Base-by-base conservation (phyloP, 2,113 vertebrate species). In the Albula glossodonta region DNA sequence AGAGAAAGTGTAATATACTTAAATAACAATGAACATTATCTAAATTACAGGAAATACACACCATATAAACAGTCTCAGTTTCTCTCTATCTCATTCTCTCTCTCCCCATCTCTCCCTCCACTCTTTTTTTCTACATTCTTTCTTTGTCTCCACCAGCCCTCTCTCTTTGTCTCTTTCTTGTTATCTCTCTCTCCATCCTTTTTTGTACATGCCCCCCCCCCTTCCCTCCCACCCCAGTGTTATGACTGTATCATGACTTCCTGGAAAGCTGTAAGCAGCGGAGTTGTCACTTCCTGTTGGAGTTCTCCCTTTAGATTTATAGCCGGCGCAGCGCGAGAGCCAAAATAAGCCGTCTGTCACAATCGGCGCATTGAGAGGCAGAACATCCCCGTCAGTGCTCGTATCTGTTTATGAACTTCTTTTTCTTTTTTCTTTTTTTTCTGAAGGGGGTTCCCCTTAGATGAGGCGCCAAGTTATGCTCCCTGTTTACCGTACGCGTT, bases 301-400 rank as follows among this genome's bases (percentile, higher is more conserved):
- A 85, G 89, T 89, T 88, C 78, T 66, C 51, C 49, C 84, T 60
- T 86, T 85, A 90, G 90, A 93, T 92, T 93, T 91, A 93, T 80
- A 80, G 88, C 22, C 84, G 87, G 12, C 74, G 88, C 88, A 87
- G 88, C 91, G 88, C 89, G 91, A 91, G 84, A 86, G 84, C 19
- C 77, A 88, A 91, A 91, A 7, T 4, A 5, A 66, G 60, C 31
- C 1, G 31, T 41, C 31, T 41, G 31, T 41, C 31, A 41, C 31
- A 41, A 41, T 41, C 31, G 31, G 31, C 31, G 31, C 31, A 41
- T 41, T 41, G 31, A 41, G 31, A 41, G 31, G 31, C 31, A 41
- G 31, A 41, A 41, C 31, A 41, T 41, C 31, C 31, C 31, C 31
- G 31, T 41, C 31, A 41, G 31, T 1, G 31, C 31, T 41, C 31